phyloP scores from a whole-genome alignment of 2,888 invertebrate species.

The Anoplius nigerrimus region DNA sequence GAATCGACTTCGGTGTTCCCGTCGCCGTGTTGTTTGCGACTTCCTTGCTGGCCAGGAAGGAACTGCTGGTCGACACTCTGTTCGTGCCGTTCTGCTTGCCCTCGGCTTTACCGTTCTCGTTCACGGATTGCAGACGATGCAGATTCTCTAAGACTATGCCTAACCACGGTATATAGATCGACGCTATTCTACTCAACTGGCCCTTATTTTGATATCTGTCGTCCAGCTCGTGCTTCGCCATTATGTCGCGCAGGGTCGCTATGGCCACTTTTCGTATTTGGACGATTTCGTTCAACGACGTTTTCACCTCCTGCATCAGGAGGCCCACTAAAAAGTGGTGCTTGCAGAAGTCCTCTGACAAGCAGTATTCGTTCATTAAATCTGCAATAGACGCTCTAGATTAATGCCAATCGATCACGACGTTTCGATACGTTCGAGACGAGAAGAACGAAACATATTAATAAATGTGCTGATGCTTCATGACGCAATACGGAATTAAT shows the following conservation, averaged over 20 bases:
- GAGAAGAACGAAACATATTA: not conserved
- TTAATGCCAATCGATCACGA: no score
- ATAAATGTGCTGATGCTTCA: conserved; percentile 6
- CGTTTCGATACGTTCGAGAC: not conserved
- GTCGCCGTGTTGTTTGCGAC: conserved; percentile 63
- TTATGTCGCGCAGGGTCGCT: conserved; percentile 86
- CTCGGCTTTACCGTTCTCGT: conserved; percentile 72
- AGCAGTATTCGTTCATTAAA: conserved; percentile 78
- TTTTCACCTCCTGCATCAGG: conserved; percentile 90
- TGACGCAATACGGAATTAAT: conserved; percentile 11
- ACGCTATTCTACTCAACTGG: conserved; percentile 89
- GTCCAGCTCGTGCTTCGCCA: conserved; percentile 96
- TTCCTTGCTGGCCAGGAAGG: conserved; percentile 78
- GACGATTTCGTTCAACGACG: conserved; percentile 89
- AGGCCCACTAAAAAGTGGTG: conserved; percentile 94
- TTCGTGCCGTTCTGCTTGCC: conserved; percentile 74
- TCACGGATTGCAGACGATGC: conserved; percentile 79
- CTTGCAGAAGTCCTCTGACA: conserved; percentile 90
- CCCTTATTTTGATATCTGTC: conserved; percentile 90
- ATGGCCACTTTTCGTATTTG: conserved; percentile 90
- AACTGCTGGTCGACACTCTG: conserved; percentile 79
- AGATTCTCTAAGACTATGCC: conserved; percentile 92
- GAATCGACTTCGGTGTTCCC: conserved; percentile 68
- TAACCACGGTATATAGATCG: conserved; percentile 94
- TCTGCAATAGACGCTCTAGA: conserved; percentile 48